A percentile compares a stretch with the other conserved stretches of the same genome.
phyloP scores from a whole-genome alignment of 2,797 vertebrate genomes.

The Antrozous pallidus region DNA sequence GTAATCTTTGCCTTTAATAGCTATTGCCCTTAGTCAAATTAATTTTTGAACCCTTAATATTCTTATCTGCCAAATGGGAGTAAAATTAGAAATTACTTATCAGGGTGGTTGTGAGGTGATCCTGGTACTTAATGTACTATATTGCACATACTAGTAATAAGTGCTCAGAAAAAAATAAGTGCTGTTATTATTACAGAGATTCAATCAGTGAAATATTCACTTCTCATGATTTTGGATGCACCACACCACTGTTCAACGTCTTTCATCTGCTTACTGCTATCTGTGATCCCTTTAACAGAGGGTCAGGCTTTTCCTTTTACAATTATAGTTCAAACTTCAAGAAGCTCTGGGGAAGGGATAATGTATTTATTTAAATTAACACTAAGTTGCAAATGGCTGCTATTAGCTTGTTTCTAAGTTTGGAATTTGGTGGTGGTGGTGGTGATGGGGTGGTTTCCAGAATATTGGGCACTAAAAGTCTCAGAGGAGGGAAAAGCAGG shows the following conservation, averaged over 20 bases:
- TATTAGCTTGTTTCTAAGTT: conserved; percentile 33
- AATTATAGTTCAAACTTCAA: conserved; percentile 15
- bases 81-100: conserved; percentile 19
- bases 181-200: not conserved
- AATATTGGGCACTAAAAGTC: conserved; percentile 6
- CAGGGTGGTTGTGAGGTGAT: not conserved
- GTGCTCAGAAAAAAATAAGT: not conserved
- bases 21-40: not conserved
- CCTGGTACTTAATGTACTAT: not conserved
- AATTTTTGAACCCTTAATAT: conserved; percentile 3
- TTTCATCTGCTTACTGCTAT: not conserved
- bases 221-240: conserved; percentile 13
- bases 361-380: conserved; percentile 44
- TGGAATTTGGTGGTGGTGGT: not conserved
- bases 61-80: not conserved
- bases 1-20: conserved; percentile 1
- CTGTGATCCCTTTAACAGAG: conserved; percentile 23
- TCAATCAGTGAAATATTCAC: not conserved
- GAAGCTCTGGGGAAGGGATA: not conserved
- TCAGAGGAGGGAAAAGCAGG: not conserved
- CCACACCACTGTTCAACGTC: not conserved
- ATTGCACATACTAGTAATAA: not conserved
- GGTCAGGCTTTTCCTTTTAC: conserved; percentile 18
- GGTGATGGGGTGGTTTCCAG: not conserved
- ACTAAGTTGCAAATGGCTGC: conserved; percentile 11